Evolutionary conservation across 2,888 invertebrate species (phyloP), one percentile per base, ranked within the genome.

Genomic region (Crocallis elinguaria): DNA sequence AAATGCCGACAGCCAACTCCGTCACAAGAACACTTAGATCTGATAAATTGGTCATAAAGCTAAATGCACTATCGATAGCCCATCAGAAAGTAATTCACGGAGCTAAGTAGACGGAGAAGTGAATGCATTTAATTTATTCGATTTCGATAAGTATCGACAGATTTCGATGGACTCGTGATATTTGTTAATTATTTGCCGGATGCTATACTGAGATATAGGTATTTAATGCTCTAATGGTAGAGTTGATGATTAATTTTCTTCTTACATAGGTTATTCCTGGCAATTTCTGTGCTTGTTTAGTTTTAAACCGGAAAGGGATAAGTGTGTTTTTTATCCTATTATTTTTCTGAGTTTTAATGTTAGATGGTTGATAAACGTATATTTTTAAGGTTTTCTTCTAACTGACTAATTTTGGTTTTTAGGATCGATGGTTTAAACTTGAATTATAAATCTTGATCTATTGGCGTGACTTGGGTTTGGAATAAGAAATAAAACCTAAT

Each of bases 61-160:
- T 23, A 36, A 38, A 43, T 37, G n/a, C 8, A 30, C 4, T 23
- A 37, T 30, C 38, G 45, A 45, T 41, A 46, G 12, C 36, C 33
- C 23, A 62, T 60, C 57, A 41, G 54, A 60, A 57, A 60, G 60
- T 57, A 49, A 44, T 38, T 13, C 37, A 36, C 29, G 33, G 32
- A 30, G 30, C 39, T 25, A 41, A 25, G 16, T 9, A 43, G 29
- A 42, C 17, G 38, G 36, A 30, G 30, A 49, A 60, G 52, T 49
- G 52, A 60, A 60, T 38, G 60, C 25, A 37, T 43, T 32, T 44
- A 39, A 55, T 37, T 33, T 61, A 54, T 49, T 54, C 29, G 43
- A 56, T 27, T 7, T 16, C 25, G 53, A 46, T 55, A 41, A 23
- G 32, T 27, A 54, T 54, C 50, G 53, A 54, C 7, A 4, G 17